Conservation (phyloP, 2,888 invertebrate species). For the Platycheirus albimanus region DNA sequence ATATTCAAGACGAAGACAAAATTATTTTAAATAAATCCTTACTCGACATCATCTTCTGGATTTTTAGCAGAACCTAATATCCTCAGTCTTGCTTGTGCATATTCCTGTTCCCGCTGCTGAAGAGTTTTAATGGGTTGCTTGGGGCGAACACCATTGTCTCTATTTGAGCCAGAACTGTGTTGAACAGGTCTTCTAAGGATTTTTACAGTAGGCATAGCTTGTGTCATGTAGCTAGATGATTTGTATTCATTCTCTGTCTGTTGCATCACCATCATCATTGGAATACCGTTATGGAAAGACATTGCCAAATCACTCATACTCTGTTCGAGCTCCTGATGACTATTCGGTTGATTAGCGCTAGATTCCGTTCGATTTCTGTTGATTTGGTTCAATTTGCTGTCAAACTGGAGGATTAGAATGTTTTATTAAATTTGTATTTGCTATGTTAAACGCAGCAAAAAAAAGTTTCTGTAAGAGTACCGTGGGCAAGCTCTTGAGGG, state of each 20-base stretch:
- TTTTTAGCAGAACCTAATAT: constrained; percentile 94
- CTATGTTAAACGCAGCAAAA: too few species aligned
- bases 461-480: too few species aligned
- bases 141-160: constrained; percentile 86
- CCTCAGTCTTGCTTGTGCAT: constrained; percentile 94
- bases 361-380: constrained; percentile 75
- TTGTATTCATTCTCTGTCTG: constrained; percentile 91
- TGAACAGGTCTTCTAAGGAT: constrained; percentile 90
- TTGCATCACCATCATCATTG: constrained; percentile 88
- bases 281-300: constrained; percentile 79
- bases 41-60: constrained; percentile 89
- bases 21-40: constrained; percentile 55
- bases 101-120: constrained; percentile 96
- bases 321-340: constrained; percentile 56
- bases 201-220: constrained; percentile 90
- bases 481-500: too few species aligned
- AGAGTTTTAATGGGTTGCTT: constrained; percentile 91
- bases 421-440: too few species aligned
- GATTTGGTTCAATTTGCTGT: constrained; percentile 79
- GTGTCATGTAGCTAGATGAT: constrained; percentile 87
- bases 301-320: constrained; percentile 76
- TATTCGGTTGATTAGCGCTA: constrained; percentile 54
- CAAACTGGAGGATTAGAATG: constrained; percentile 68
- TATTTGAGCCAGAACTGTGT: constrained; percentile 84
- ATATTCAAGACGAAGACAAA: not conserved